phyloP scores from a whole-genome alignment of 2,113 vertebrate species.

The Tinamus guttatus region DNA sequence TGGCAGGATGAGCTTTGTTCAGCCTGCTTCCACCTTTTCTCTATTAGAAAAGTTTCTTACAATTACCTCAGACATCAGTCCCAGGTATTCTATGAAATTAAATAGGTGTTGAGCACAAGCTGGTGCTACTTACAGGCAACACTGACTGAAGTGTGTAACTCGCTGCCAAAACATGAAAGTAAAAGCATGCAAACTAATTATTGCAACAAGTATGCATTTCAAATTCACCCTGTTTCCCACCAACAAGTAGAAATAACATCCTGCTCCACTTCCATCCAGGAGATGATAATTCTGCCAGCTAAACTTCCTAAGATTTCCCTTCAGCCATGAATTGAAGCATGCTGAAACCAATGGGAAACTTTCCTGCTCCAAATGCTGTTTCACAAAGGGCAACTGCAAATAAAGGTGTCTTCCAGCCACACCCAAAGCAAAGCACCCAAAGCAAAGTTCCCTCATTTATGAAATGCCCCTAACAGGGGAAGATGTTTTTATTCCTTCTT shows the following conservation, averaged over 20 bases:
- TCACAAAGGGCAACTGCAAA: neutral
- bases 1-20: neutral
- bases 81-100: neutral
- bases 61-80: neutral
- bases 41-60: neutral
- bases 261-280: neutral
- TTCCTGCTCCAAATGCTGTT: neutral
- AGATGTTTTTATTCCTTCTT: neutral
- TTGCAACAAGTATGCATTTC: neutral
- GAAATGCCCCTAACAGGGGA: neutral
- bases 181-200: neutral
- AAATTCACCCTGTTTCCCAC: neutral
- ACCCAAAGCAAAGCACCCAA: neutral
- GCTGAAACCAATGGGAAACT: neutral
- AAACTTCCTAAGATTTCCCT: neutral
- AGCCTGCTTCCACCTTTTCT: neutral
- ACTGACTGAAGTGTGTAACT: neutral
- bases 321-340: neutral
- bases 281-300: neutral
- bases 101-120: neutral
- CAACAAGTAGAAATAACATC: neutral
- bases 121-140: neutral
- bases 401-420: neutral
- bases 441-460: conserved; percentile 4
- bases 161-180: neutral